A percentile compares a stretch with the other conserved stretches of the same genome.
These are phyloP conservation scores for Lanius collurio DNA, from an alignment of 2,113 vertebrate species.

Conservation along the genomic window DNA sequence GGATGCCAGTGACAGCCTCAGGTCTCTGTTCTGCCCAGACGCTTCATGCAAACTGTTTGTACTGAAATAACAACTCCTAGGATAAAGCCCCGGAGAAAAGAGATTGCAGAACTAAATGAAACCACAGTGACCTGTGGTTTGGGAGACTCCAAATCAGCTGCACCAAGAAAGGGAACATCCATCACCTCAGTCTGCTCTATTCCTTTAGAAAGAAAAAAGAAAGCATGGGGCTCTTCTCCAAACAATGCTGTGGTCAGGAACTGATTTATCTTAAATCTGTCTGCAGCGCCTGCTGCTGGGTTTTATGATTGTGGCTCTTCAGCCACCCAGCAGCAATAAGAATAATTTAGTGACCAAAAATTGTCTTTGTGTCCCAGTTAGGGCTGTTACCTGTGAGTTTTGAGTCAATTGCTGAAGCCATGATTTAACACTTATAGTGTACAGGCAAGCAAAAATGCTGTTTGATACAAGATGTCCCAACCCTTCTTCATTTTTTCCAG, in stretches of 20 bases:
- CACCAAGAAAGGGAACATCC: not conserved
- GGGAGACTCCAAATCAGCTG: not conserved
- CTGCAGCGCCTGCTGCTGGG: not conserved
- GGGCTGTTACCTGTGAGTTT: not conserved
- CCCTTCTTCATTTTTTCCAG: not conserved
- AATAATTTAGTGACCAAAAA: slow-evolving; percentile 23
- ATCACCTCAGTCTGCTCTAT: not conserved
- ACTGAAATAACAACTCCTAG: not conserved
- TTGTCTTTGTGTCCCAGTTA: not conserved
- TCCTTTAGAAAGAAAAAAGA: slow-evolving; percentile 1
- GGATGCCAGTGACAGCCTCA: not conserved
- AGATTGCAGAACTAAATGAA: slow-evolving; percentile 38
- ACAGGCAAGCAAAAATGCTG: not conserved
- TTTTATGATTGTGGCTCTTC: slow-evolving; percentile 26
- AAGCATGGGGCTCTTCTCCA: not conserved
- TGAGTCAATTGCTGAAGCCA: not conserved
- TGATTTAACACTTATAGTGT: not conserved
- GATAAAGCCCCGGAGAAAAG: not conserved
- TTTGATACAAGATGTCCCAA: not conserved
- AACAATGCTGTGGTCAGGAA: slow-evolving; percentile 12
- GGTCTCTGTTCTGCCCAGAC: not conserved
- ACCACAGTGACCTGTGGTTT: not conserved
- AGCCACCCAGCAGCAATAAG: not conserved
- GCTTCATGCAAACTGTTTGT: not conserved
- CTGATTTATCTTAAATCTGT: slow-evolving; percentile 2